These are phyloP conservation scores for Sphaeramia orbicularis DNA, from an alignment of 2,797 vertebrate species.

Conservation along the genomic window DNA sequence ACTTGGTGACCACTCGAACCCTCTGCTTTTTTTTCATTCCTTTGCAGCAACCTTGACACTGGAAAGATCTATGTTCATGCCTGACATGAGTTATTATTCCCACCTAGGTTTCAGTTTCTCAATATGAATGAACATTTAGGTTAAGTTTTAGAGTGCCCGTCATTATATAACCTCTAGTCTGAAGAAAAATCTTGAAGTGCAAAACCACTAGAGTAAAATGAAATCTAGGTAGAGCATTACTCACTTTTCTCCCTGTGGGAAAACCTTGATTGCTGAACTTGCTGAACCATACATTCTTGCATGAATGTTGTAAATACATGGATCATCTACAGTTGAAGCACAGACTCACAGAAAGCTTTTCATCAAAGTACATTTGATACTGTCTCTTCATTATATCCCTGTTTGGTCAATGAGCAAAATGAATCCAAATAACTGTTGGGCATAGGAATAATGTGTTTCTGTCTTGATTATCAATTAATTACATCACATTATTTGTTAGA, in stretches of 20 bases:
- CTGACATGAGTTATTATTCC: background rate
- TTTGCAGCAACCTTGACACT: conserved; percentile 4
- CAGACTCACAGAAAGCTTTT: background rate
- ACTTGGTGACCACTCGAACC: conserved; percentile 49
- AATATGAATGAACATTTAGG: conserved; percentile 30
- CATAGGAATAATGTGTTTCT: background rate
- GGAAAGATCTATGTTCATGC: conserved; percentile 23
- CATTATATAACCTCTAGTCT: conserved; percentile 9
- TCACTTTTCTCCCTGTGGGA: background rate
- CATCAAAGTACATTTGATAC: too few species aligned
- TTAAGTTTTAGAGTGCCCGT: background rate
- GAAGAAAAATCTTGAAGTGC: conserved; percentile 3
- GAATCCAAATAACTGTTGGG: conserved; percentile 19
- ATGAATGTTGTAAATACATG: background rate
- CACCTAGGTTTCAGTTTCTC: conserved; percentile 17
- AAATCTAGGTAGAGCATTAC: conserved; percentile 1
- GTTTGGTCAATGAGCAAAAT: conserved; percentile 7
- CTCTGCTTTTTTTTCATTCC: conserved; percentile 1
- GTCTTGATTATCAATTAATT: background rate
- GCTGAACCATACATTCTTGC: background rate
- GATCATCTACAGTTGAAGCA: conserved; percentile 16
- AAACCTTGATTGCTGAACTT: conserved; percentile 4
- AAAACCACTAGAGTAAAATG: conserved; percentile 2
- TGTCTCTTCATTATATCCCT: too few species aligned
- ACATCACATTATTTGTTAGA: background rate